These are phyloP conservation scores for Eospalax fontanierii DNA, from an alignment of 2,797 vertebrate genomes.

Conservation along the genomic window DNA sequence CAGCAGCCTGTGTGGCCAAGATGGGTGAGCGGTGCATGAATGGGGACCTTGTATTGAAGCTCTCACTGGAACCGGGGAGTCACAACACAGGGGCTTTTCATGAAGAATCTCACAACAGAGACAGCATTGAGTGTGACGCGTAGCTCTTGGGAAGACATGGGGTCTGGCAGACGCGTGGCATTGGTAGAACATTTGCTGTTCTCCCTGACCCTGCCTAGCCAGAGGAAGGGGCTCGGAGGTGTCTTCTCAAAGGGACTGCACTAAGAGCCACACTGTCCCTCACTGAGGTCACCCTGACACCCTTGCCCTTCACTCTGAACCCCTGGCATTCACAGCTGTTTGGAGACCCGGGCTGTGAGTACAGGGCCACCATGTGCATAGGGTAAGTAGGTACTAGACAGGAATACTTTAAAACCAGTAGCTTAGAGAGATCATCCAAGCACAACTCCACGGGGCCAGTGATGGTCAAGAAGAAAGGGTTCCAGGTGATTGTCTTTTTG, in stretches of 20 bases:
- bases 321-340: not conserved
- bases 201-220: not conserved
- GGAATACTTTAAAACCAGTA: not conserved
- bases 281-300: not conserved
- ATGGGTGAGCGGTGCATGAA: constrained; percentile 80
- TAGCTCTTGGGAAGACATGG: not conserved
- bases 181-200: constrained; percentile 1
- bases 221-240: not conserved
- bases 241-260: not conserved
- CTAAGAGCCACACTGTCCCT: not conserved
- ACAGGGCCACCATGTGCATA: too few relatives aligned
- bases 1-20: constrained; percentile 64
- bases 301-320: not conserved
- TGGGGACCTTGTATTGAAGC: constrained; percentile 85
- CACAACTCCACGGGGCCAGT: not conserved
- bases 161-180: constrained; percentile 63
- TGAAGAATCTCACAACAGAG: constrained; percentile 65
- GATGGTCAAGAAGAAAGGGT: not conserved
- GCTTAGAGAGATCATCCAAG: not conserved
- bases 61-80: not conserved
- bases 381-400: not conserved
- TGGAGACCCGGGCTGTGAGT: not conserved
- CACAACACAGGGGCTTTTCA: constrained; percentile 88
- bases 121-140: constrained; percentile 64
- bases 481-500: not conserved